Evolutionary conservation across 2,113 vertebrate species (phyloP).

Genomic region (Chamaetylas fuelleborni): DNA sequence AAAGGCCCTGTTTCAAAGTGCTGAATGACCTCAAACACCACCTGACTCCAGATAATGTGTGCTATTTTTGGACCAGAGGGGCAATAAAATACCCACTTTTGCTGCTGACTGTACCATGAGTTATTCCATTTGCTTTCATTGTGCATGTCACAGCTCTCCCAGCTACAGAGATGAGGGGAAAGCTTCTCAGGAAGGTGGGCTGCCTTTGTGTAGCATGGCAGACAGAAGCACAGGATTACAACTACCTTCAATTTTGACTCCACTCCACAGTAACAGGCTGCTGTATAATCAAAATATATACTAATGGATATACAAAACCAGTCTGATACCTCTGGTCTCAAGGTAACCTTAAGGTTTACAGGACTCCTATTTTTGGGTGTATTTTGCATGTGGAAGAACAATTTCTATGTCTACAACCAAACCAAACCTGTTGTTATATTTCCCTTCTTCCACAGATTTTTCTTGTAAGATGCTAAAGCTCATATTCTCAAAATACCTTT

Average conservation of each 20-base stretch:
- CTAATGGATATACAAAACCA: not conserved
- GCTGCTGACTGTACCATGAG: not conserved
- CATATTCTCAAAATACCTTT: not conserved
- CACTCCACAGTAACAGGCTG: not conserved
- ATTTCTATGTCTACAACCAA: not conserved
- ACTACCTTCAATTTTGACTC: not conserved
- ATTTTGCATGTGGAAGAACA: accelerated
- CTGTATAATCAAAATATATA: not conserved
- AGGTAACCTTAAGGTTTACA: not conserved
- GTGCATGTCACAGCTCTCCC: not conserved
- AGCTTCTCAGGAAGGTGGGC: not conserved
- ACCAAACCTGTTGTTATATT: not conserved
- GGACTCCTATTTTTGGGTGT: not conserved
- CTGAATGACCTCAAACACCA: not conserved
- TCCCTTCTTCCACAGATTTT: not conserved
- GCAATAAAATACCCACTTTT: not conserved
- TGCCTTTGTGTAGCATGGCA: not conserved
- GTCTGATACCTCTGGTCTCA: not conserved
- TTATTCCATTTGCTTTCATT: not conserved
- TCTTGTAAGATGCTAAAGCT: not conserved
- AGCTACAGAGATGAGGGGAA: not conserved
- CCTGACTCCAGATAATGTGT: accelerated
- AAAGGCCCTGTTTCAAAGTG: not conserved
- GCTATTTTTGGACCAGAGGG: not conserved
- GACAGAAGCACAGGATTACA: not conserved